Evolutionary conservation across 2,888 invertebrate genomes (phyloP).

Genomic region (Pristionchus arcanus): DNA sequence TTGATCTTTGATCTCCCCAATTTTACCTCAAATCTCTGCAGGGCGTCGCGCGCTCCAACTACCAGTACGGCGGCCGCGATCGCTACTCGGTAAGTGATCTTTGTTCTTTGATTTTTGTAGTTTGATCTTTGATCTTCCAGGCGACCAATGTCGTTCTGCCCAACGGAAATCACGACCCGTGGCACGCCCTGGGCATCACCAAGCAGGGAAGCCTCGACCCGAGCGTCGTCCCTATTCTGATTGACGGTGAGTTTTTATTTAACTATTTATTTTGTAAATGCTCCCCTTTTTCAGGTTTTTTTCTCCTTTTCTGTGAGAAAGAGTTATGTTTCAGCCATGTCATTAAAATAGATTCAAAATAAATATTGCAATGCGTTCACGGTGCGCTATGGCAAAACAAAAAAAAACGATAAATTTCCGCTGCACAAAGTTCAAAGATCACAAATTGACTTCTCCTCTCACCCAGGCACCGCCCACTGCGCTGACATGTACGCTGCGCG

Average conservation of each 20-base stretch:
- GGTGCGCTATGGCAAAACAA: not conserved
- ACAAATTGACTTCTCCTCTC: not conserved
- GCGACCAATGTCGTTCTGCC: slow-evolving; percentile 66
- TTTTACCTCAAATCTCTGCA: not conserved
- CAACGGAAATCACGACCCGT: slow-evolving; percentile 63
- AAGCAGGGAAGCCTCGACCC: slow-evolving; percentile 36
- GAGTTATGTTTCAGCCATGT: too few relatives aligned
- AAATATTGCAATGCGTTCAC: not conserved
- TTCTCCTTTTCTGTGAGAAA: too few relatives aligned
- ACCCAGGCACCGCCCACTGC: slow-evolving; percentile 69
- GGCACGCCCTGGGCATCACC: slow-evolving; percentile 56
- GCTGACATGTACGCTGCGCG: slow-evolving; percentile 67
- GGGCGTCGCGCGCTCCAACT: slow-evolving; percentile 38
- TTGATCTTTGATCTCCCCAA: not conserved
- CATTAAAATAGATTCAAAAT: too few relatives aligned
- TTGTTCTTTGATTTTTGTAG: slow-evolving; percentile 7
- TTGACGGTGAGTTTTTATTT: slow-evolving; percentile 39
- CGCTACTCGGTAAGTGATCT: slow-evolving; percentile 53
- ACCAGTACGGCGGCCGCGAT: slow-evolving; percentile 63
- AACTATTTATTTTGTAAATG: too few relatives aligned
- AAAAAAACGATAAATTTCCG: not conserved
- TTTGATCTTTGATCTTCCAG: not conserved
- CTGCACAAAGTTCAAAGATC: not conserved
- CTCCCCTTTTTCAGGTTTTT: too few relatives aligned
- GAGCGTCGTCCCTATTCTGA: slow-evolving; percentile 56